Percentiles rank a stretch among this genome's conserved stretches.
phyloP scores from a whole-genome alignment of 2,113 vertebrate species.

The Hirundichthys speculiger region DNA sequence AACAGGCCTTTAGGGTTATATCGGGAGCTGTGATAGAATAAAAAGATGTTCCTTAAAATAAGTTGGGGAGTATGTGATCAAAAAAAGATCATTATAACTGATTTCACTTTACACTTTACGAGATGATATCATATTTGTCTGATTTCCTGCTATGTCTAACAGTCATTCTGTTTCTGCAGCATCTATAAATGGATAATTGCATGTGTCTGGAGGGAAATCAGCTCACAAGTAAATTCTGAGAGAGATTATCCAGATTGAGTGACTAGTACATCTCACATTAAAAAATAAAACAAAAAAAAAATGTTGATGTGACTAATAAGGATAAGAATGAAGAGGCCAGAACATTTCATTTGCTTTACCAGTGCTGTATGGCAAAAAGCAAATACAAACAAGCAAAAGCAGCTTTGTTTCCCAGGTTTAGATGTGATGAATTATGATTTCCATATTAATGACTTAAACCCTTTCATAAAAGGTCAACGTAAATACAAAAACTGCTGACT shows the following conservation, averaged over 20 bases:
- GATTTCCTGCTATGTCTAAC: constrained; percentile 35
- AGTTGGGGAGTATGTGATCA: too few relatives aligned
- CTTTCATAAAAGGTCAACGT: constrained; percentile 21
- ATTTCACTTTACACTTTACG: too few relatives aligned
- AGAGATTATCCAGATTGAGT: constrained; percentile 36
- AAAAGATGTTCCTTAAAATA: too few relatives aligned
- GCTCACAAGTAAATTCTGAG: constrained; percentile 22
- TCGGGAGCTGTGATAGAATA: too few relatives aligned
- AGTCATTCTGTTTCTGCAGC: constrained; percentile 50
- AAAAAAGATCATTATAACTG: too few relatives aligned
- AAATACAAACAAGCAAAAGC: neutral
- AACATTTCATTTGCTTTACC: neutral
- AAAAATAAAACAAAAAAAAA: too few relatives aligned
- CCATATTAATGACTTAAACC: neutral
- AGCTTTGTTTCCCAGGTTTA: neutral
- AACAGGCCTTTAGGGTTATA: too few relatives aligned
- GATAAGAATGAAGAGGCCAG: too few relatives aligned
- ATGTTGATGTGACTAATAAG: too few relatives aligned
- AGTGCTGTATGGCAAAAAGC: neutral
- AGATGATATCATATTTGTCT: constrained; percentile 8
- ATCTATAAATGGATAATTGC: constrained; percentile 59
- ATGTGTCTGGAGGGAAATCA: constrained; percentile 36
- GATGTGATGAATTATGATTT: neutral
- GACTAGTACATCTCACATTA: neutral
- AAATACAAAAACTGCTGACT: constrained; percentile 36